Evolutionary conservation across 2,113 vertebrate genomes (phyloP), one percentile per base, ranked within the genome.

Genomic region (Ictalurus furcatus): DNA sequence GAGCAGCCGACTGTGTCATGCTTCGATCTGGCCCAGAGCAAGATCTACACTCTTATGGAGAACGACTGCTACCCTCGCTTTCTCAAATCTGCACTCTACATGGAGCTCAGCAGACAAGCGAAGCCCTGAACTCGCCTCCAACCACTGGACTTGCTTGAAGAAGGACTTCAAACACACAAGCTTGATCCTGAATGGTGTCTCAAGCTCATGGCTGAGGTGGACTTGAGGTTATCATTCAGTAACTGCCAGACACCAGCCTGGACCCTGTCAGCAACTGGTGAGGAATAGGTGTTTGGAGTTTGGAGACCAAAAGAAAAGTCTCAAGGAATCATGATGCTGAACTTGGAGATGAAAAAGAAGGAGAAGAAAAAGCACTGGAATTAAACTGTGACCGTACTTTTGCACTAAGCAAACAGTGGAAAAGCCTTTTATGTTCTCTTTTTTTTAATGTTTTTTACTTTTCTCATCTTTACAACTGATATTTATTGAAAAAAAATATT

Each of bases 11-110:
- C 90, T 0, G 89, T 91, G n/a, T 95, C 94, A 69, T 96, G 94
- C 37, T 99, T 99, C 12, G 95, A 96, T 0, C 91, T 94, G 23
- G 97, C 97, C 9, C 97, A 98, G 88, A 96, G 88, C 84, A 97
- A 95, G 88, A 97, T 99, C 82, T 97, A 97, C 90, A 94, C 93
- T 87, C 95, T 99, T 91, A 99, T 99, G 98, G 97, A 99, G 90
- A 98, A 98, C 89, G 98, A 99, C 93, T 97, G 97, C 93, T 99
- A 98, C 85, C 97, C 96, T 0, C 97, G 98, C 17, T 99, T 99
- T 93, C 95, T 99, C 56, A 96, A 95, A 84, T 98, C 97, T 63
- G 63, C 93, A 4, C 88, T 78, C 1, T 96, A 95, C 92, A 92
- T 94, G 89, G 93, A 96, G 88, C 89, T 95, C 69, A 93, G 86